phyloP scores from a whole-genome alignment of 2,113 vertebrate species.

The Catharus minimus region DNA sequence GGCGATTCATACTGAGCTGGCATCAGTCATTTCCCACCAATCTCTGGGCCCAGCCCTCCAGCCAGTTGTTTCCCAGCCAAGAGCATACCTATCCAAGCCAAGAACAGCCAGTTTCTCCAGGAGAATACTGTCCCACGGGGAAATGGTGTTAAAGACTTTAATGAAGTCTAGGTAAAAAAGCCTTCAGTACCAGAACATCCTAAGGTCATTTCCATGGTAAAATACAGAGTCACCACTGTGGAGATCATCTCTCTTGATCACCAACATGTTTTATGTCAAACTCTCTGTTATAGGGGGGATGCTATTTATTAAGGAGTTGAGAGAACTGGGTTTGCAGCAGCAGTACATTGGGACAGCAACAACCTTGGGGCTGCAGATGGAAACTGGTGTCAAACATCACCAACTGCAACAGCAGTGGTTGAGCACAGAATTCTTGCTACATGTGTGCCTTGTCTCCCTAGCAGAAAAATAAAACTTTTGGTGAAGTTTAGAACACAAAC shows the following conservation, averaged over 20 bases:
- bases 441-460: neutral
- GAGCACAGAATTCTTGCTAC: neutral
- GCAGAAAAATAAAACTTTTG: neutral
- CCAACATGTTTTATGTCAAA: neutral
- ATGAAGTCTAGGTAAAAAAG: neutral
- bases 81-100: neutral
- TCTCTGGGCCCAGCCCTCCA: too few relatives aligned
- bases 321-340: neutral
- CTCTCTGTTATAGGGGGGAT: neutral
- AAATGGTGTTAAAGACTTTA: neutral
- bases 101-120: neutral
- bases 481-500: neutral
- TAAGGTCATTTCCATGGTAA: neutral
- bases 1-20: fast-evolving
- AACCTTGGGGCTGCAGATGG: neutral
- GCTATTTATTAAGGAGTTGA: neutral
- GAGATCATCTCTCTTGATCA: neutral
- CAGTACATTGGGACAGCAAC: neutral
- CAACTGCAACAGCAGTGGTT: neutral
- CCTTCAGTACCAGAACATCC: neutral
- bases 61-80: neutral
- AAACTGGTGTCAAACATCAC: neutral
- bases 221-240: neutral
- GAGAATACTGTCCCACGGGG: neutral
- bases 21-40: fast-evolving